Evolutionary conservation across 2,888 invertebrate genomes (phyloP), one percentile per base, ranked within the genome.

Genomic region (Cerastoderma edule): DNA sequence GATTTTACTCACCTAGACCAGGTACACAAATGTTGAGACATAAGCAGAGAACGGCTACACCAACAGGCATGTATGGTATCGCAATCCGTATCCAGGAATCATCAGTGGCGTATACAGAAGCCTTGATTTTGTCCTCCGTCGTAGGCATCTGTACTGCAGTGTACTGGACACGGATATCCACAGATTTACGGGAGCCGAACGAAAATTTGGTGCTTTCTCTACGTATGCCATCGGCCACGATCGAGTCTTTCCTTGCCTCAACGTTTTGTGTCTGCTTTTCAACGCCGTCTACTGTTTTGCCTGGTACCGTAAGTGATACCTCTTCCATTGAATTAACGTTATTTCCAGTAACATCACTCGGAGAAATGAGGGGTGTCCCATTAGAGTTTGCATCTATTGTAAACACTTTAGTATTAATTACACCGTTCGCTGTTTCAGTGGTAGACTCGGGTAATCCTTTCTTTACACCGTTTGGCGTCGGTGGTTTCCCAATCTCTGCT

Each of bases 11-110:
- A 96, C 97, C 97, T 87, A 95, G 93, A 72, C 97, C 97, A 0
- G 97, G 97, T 65, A 96, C 92, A 78, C 96, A 90, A 78, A 96
- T 94, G 92, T 97, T 97, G 93, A 96, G 95, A 30, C 97, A 92
- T 68, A 97, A 95, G 91, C 98, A 98, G 91, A 97, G 95, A 95
- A 96, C 96, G 8, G 98, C 98, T 67, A 98, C 94, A 66, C 95
- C 95, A 10, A 96, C 93, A 0, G 98, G 98, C 90, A 99, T 94
- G 80, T 97, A 96, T 0, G 99, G 98, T 83, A 99, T 97, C 35
- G 98, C 98, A 30, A 96, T 97, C 85, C 96, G 96, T 95, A 98
- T 98, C 90, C 96, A 94, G 1, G 97, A 97, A 44, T 93, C 93
- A 28, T 90, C 78, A 1, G 68, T 71, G 5, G 66, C 50, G 13